phyloP scores from a whole-genome alignment of 1,140 invertebrate species.

The Campoletis sonorensis region DNA sequence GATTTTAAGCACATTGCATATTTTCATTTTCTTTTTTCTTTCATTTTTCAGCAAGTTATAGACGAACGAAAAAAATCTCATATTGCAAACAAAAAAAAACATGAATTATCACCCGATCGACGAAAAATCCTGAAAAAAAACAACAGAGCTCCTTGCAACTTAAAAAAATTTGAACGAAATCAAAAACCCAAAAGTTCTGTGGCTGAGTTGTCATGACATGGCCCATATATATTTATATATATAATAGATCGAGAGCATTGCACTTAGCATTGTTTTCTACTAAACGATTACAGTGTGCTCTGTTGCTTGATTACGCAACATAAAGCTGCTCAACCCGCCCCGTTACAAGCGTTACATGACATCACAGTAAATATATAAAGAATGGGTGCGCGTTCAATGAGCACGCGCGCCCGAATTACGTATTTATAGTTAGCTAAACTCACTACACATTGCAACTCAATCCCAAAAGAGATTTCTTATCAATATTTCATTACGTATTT shows the following conservation, averaged over 20 bases:
- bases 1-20: too few species aligned
- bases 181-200: too few species aligned
- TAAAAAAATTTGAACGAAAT: too few species aligned
- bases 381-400: background rate
- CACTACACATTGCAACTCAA: background rate
- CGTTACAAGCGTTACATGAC: conserved; percentile 24
- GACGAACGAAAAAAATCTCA: too few species aligned
- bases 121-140: too few species aligned
- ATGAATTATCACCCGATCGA: too few species aligned
- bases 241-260: conserved; percentile 46
- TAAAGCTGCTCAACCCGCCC: background rate
- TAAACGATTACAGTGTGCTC: conserved; percentile 56
- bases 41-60: too few species aligned
- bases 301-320: conserved; percentile 41
- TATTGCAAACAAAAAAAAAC: too few species aligned
- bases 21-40: too few species aligned
- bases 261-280: conserved; percentile 59
- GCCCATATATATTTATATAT: too few species aligned
- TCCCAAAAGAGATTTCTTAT: background rate
- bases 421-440: background rate
- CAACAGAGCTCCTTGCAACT: too few species aligned
- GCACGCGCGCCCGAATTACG: conserved; percentile 16
- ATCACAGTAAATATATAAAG: background rate
- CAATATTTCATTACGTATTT: background rate
- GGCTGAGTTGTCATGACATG: too few species aligned